These are phyloP conservation scores for Ophioninae sp. DNA, from an alignment of 2,888 invertebrate genomes.

Conservation along the genomic window DNA sequence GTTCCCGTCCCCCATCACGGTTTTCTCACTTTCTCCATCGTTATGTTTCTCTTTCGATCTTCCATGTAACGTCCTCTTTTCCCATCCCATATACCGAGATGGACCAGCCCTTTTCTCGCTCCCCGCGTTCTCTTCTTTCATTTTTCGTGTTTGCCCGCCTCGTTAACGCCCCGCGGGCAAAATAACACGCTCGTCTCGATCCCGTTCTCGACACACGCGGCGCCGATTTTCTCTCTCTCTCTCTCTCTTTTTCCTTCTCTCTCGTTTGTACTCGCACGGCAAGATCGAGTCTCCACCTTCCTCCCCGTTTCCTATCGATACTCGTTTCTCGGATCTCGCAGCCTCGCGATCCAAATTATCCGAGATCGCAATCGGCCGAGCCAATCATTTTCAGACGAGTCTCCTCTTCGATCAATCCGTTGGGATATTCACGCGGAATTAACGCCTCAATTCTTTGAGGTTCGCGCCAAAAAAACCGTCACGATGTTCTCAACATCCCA, in stretches of 20 bases:
- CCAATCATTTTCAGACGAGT: background rate
- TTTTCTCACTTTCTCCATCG: constrained; percentile 56
- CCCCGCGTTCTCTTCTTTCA: constrained; percentile 50
- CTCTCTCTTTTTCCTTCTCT: background rate
- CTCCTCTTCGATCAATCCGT: background rate
- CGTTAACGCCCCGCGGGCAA: constrained; percentile 75
- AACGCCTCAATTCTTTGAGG: background rate
- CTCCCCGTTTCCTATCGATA: background rate
- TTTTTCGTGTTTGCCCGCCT: constrained; percentile 73
- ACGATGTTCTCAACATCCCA: too few relatives aligned
- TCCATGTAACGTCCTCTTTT: constrained; percentile 30
- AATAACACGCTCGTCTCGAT: constrained; percentile 60
- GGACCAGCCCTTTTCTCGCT: constrained; percentile 56
- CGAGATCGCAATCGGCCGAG: background rate
- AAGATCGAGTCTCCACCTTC: background rate
- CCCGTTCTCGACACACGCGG: constrained; percentile 35
- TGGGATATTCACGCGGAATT: background rate
- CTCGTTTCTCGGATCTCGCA: background rate
- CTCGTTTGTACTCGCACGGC: background rate
- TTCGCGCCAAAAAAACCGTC: too few relatives aligned
- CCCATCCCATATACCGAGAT: constrained; percentile 31
- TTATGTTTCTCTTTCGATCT: constrained; percentile 40
- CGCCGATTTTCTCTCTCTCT: constrained; percentile 10
- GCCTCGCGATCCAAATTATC: constrained; percentile 10
- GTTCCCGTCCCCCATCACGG: constrained; percentile 62